These are phyloP conservation scores for Ptychochromis oligacanthus DNA, from an alignment of 2,113 vertebrate genomes.

Conservation along the genomic window DNA sequence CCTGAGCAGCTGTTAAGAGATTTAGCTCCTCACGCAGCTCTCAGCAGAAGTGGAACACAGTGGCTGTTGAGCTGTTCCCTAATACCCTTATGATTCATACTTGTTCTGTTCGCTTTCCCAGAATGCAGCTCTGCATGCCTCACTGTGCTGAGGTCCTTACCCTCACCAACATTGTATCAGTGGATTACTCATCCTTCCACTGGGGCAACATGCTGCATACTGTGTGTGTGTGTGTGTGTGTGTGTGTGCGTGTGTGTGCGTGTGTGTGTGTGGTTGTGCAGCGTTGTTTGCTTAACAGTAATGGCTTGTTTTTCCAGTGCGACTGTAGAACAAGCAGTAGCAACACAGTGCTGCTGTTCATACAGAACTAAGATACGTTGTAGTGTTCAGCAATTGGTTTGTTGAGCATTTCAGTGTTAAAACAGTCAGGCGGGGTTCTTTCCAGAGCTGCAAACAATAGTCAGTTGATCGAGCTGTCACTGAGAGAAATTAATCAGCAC, in stretches of 20 bases:
- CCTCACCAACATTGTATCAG: slow-evolving; percentile 61
- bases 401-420: not conserved
- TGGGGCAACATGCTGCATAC: slow-evolving; percentile 36
- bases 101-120: slow-evolving; percentile 70
- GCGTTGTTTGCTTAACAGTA: slow-evolving; percentile 42
- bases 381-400: slow-evolving; percentile 4
- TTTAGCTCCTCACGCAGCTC: slow-evolving; percentile 55
- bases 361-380: slow-evolving; percentile 4
- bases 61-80: slow-evolving; percentile 61
- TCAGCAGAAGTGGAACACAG: slow-evolving; percentile 64
- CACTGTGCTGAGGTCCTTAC: slow-evolving; percentile 57
- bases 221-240: slow-evolving; percentile 5
- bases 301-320: slow-evolving; percentile 50
- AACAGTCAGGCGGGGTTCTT: not conserved
- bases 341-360: slow-evolving; percentile 9
- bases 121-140: slow-evolving; percentile 64
- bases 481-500: slow-evolving; percentile 2
- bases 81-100: slow-evolving; percentile 72
- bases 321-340: slow-evolving; percentile 19
- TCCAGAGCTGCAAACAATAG: not conserved
- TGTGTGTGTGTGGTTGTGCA: not conserved
- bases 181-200: slow-evolving; percentile 70
- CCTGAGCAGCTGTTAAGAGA: slow-evolving; percentile 73
- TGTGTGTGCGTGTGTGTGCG: too few species aligned
- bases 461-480: not conserved